A percentile compares a stretch with the other conserved stretches of the same genome.
phyloP scores from a whole-genome alignment of 2,797 vertebrate genomes.

The Oceanodroma leucorhoa region DNA sequence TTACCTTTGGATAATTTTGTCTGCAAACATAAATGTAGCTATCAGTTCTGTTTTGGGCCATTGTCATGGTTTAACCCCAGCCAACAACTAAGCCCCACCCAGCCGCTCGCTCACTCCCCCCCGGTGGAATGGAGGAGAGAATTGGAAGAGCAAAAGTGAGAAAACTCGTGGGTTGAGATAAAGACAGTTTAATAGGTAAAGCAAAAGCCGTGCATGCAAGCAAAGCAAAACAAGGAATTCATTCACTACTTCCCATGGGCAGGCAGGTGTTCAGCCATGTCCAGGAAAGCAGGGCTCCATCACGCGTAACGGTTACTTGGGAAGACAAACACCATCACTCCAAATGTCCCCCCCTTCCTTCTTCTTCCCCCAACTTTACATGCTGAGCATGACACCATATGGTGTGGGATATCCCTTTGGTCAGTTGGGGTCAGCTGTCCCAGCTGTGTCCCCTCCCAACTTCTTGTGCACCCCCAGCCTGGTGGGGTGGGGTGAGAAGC shows the following conservation, averaged over 20 bases:
- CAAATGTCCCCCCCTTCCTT: neutral
- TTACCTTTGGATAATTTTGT: neutral
- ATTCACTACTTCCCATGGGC: neutral
- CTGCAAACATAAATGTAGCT: neutral
- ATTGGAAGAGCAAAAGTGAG: neutral
- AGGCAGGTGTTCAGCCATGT: neutral
- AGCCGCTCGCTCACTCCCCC: neutral
- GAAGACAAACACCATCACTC: neutral
- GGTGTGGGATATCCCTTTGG: neutral
- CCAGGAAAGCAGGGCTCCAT: neutral
- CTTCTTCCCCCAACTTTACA: neutral
- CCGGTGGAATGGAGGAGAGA: neutral
- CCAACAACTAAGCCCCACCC: neutral
- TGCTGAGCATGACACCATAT: neutral
- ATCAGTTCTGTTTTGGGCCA: neutral
- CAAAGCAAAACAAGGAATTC: neutral
- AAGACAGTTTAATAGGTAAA: neutral
- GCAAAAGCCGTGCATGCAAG: neutral
- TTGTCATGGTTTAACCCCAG: neutral
- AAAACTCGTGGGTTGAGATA: neutral
- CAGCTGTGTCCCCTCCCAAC: neutral
- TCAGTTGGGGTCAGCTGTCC: neutral
- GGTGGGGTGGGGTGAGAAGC: neutral
- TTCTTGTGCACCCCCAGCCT: neutral
- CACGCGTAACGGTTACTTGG: accelerated